Evolutionary conservation across 2,113 vertebrate genomes (phyloP), one percentile per base, ranked within the genome.

Genomic region (Dipodomys merriami): DNA sequence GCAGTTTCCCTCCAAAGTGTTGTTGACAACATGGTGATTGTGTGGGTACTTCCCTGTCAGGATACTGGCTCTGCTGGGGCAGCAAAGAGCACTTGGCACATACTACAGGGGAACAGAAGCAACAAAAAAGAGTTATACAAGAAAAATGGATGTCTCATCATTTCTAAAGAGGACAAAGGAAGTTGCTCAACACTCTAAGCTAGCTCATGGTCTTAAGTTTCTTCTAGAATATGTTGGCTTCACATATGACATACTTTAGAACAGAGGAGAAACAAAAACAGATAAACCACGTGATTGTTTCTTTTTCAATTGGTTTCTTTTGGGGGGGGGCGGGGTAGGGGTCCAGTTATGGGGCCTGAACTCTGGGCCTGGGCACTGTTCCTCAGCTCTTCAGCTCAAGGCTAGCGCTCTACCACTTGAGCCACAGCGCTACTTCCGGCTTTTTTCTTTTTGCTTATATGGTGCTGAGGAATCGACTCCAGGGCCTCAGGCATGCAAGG

Each of bases 1-100:
- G 97, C 99, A 99, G 98, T 99, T 99, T 11, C 99, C 99, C 96
- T 99, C 99, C 78, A 99, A 80, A 0, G 99, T 99, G 98, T 99
- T 99, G 98, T 99, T 99, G 86, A 99, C 98, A 44, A 99, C 99
- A 9, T 98, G 99, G 96, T 99, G 99, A 96, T 99, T 99, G 96
- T 99, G 99, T 2, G 99, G 99, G 44, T 99, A 99, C 96, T 99
- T 99, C 33, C 99, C 99, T 0, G 99, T 99, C 96, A 99, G 98
- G 98, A 99, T 99, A 92, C 99, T 99, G 85, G 99, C 99, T 86
- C 99, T 98, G 94, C 99, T 99, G 18, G 99, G 99, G 95, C 99
- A 99, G 97, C 99, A 99, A 72, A 99, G 98, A 0, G 99, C 99
- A 96, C 99, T 99, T 96, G 99, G 99, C n/a, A 99, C 99, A 2